A percentile compares a stretch with the other conserved stretches of the same genome.
phyloP scores from a whole-genome alignment of 2,888 invertebrate species.

The Pseudococcus longispinus region DNA sequence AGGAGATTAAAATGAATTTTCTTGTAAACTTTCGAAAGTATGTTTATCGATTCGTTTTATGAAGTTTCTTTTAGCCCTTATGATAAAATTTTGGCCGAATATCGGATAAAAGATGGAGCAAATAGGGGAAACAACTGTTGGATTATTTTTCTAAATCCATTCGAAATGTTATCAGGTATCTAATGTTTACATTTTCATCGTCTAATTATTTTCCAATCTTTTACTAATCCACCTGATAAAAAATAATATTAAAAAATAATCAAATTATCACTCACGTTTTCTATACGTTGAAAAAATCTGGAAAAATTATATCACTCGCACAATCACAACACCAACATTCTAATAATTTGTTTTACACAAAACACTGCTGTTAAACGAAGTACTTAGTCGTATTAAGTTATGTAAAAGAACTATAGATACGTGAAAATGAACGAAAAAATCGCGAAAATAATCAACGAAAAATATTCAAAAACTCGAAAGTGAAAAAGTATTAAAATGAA shows the following conservation, averaged over 20 bases:
- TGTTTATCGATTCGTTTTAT: not conserved
- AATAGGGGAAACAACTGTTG: not conserved
- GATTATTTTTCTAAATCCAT: not conserved
- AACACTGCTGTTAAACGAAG: not conserved
- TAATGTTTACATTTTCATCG: not conserved
- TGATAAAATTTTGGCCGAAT: not conserved
- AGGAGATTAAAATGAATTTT: not conserved
- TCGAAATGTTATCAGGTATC: not conserved
- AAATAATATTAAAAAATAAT: not conserved
- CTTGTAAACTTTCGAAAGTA: not conserved
- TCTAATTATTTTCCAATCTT: not conserved
- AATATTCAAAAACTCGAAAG: not conserved
- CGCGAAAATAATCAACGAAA: constrained; percentile 15
- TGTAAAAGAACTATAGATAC: not conserved
- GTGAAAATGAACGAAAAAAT: not conserved
- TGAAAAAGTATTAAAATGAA: not conserved
- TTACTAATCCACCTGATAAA: not conserved
- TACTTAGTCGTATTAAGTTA: not conserved
- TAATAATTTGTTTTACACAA: not conserved
- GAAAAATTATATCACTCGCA: not conserved
- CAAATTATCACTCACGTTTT: not conserved
- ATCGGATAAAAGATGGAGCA: not conserved
- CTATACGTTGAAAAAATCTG: not conserved
- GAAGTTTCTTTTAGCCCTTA: not conserved
- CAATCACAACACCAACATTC: constrained; percentile 28